These are phyloP conservation scores for Equus quagga DNA, from an alignment of 2,113 vertebrate genomes.

Conservation along the genomic window DNA sequence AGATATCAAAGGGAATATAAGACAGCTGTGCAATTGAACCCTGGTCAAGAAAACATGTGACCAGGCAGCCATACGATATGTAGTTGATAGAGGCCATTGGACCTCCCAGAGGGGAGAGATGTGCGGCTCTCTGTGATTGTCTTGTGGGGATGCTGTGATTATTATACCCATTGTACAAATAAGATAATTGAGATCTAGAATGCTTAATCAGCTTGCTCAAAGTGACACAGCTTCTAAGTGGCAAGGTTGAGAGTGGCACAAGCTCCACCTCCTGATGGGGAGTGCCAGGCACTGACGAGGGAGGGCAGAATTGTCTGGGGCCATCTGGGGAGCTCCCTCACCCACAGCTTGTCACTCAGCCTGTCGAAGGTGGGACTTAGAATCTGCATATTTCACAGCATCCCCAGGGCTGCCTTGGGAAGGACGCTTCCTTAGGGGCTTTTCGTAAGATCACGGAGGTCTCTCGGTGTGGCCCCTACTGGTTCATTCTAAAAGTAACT, in stretches of 20 bases:
- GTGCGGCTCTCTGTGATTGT: background rate
- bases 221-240: background rate
- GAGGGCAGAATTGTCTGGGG: background rate
- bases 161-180: background rate
- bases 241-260: background rate
- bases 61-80: background rate
- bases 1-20: background rate
- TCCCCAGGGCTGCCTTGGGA: background rate
- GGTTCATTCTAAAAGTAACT: background rate
- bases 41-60: background rate
- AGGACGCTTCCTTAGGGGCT: background rate
- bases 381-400: background rate
- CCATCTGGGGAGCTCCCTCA: background rate
- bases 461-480: background rate
- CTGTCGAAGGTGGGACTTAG: background rate
- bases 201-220: background rate
- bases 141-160: background rate
- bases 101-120: background rate
- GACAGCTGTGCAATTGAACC: background rate
- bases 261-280: too few relatives aligned
- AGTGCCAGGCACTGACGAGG: background rate
- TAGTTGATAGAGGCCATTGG: background rate
- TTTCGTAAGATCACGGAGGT: background rate
- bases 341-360: background rate
- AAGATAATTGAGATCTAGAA: background rate